Evolutionary conservation across 1,140 invertebrate species (phyloP).

Genomic region (Radopholus similis): DNA sequence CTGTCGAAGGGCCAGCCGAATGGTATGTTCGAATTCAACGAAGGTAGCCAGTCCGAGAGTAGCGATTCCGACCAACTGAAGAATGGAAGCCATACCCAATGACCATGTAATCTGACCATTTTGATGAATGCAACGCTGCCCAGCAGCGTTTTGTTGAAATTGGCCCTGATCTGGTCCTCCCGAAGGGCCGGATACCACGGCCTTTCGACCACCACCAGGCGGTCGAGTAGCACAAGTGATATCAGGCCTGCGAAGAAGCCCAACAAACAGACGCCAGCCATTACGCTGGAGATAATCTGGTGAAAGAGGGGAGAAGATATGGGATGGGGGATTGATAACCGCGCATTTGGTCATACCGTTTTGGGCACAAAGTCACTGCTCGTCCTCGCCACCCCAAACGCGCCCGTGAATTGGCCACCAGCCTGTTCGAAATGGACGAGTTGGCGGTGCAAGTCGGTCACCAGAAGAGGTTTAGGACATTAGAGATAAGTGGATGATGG

Average conservation of each 20-base stretch:
- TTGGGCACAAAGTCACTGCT: slow-evolving; percentile 13
- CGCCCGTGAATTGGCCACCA: slow-evolving; percentile 14
- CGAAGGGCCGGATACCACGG: slow-evolving; percentile 26
- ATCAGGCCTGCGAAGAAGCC: slow-evolving; percentile 43
- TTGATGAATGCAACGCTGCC: slow-evolving; percentile 1
- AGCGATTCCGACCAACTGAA: slow-evolving; percentile 1
- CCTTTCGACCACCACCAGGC: slow-evolving; percentile 39
- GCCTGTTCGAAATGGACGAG: slow-evolving; percentile 34
- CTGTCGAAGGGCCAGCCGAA: slow-evolving; percentile 39
- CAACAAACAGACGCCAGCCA: slow-evolving; percentile 44
- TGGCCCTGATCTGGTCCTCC: slow-evolving; percentile 5
- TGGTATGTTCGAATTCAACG: slow-evolving; percentile 54
- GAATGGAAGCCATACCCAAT: slow-evolving; percentile 2
- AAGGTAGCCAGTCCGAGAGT: slow-evolving; percentile 6
- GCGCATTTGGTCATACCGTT: background rate
- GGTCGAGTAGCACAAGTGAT: slow-evolving; percentile 43
- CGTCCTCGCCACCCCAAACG: background rate
- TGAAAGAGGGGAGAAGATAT: background rate
- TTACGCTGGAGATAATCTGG: slow-evolving; percentile 45
- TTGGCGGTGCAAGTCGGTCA: slow-evolving; percentile 47
- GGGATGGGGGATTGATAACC: too few relatives aligned
- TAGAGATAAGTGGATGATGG: background rate
- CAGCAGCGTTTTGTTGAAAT: slow-evolving; percentile 11
- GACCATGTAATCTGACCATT: slow-evolving; percentile 19
- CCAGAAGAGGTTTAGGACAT: slow-evolving; percentile 24